Base-by-base conservation (phyloP, 2,113 vertebrate species). In the Sula dactylatra region DNA sequence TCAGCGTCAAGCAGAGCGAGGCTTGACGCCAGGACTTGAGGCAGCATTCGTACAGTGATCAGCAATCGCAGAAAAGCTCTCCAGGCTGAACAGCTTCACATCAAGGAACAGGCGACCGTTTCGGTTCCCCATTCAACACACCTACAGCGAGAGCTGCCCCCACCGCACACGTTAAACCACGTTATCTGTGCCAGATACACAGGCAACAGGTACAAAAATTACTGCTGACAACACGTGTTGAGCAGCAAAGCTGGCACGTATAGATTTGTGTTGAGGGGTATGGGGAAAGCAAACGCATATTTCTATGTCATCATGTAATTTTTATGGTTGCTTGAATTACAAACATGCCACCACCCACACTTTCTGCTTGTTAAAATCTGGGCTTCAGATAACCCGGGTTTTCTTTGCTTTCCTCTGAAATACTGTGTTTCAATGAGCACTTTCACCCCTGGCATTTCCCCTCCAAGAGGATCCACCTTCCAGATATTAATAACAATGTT, bases 121-220 rank as follows among this genome's bases (percentile, higher is more conserved):
- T 17, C 49, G 16, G 42, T 6, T 82, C 77, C 59, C 67, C 21
- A 0, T 1, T 36, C 56, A 49, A 58, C 47, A 26, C 24, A 20
- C 3, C 26, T 7, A 8, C 81, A 49, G 59, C 3, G 4, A 15
- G 16, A 64, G 32, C 56, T 36, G 58, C 64, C 49, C 62, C 26
- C 56, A 16, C 6, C 4, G 1, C 4, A n/a, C 22, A 4, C 2
- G 0, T 25, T 29, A 15, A 20, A 54, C 29, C 0, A 1, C 12
- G 3, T 61, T 36, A 32, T 6, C 74, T 21, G 36, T 20, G 71
- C 42, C 74, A 47, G 55, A 5, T 1, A 62, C 26, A 26, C 42
- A 26, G 27, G 21, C 50, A 55, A 9, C 18, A 42, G 44, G 49
- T 11, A 66, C 54, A 49, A 10, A 38, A 7, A 45, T 45, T 18